Evolutionary conservation across 2,888 invertebrate genomes (phyloP), one percentile per base, ranked within the genome.

Genomic region (Ormia ochracea): DNA sequence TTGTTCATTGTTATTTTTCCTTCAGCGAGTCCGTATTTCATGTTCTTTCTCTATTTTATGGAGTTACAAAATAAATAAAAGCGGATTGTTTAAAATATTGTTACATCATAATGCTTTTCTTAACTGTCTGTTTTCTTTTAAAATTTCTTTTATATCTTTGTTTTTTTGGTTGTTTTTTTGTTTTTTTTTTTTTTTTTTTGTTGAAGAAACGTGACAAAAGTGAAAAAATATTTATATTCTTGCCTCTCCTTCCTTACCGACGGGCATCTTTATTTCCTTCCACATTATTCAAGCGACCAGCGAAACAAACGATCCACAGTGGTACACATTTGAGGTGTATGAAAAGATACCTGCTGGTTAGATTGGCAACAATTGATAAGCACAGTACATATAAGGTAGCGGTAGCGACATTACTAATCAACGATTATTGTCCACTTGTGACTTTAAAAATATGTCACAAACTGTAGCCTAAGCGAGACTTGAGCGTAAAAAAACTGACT

Each of bases 201-300:
- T 45, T 56, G 36, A 50, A 68, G 43, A 65, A 70, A 80, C 80
- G 80, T 80, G 80, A 80, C 80, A 72, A 80, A 76, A 80, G 72
- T 80, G 36, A 38, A 73, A 78, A 66, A 38, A 31, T 45, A 12
- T 66, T 17, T 66, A 43, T 23, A 23, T 68, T 36, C 28, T 21
- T 63, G 21, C 38, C 28, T 45, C 38, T 74, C 21, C 31, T 21
- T 21, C n/a, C 6, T 14, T 6, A 12, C 66, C 33, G 31, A 31
- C 28, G 28, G 58, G 58, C 38, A 74, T 19, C 23, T 28, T 38
- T 56, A 56, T 45, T 65, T 73, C 63, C 73, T 63, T 56, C 33
- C n/a, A 48, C 38, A 48, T 54, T 19, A 54, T 54, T 28, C 28
- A 12, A 65, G 26, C 19, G 52, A 14, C 4, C 26, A 19, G 28